A percentile compares a stretch with the other conserved stretches of the same genome.
Conservation (phyloP, 2,888 invertebrate species). For the Phaedon cochleariae region DNA sequence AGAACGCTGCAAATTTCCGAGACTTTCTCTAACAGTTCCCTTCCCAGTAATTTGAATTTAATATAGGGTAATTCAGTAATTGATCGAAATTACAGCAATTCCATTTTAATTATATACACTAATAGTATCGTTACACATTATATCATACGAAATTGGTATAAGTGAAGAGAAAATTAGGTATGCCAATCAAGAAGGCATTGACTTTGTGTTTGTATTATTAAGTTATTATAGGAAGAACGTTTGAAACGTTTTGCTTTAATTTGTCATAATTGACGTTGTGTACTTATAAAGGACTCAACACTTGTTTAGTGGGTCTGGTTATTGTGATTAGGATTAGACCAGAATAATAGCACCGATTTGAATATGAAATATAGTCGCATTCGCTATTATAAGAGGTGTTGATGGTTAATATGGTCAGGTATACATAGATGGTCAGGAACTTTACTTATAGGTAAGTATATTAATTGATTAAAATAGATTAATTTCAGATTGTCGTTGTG, state of each 20-base stretch:
- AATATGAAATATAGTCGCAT: constrained; percentile 37
- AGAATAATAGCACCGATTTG: constrained; percentile 37
- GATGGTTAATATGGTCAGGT: no score
- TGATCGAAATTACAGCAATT: constrained; percentile 62
- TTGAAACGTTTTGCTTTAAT: constrained; percentile 42
- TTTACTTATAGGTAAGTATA: no score
- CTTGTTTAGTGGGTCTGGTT: constrained; percentile 40
- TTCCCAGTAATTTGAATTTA: constrained; percentile 37
- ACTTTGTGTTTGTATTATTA: constrained; percentile 58
- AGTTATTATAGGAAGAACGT: constrained; percentile 41
- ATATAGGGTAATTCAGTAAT: constrained; percentile 57
- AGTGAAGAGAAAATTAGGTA: constrained; percentile 56
- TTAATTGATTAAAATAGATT: no score
- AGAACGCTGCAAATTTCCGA: not conserved
- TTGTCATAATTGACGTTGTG: constrained; percentile 44
- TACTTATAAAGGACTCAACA: constrained; percentile 44
- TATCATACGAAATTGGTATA: constrained; percentile 52
- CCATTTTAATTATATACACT: constrained; percentile 59
- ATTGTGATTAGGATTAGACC: constrained; percentile 45
- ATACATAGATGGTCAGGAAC: no score
- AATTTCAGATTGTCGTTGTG: no score
- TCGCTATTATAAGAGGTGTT: no score
- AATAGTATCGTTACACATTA: constrained; percentile 57
- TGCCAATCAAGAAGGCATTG: constrained; percentile 58
- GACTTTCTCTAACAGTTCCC: constrained; percentile 17